phyloP scores from a whole-genome alignment of 1,140 invertebrate genomes.

The Drosophila dunni region DNA sequence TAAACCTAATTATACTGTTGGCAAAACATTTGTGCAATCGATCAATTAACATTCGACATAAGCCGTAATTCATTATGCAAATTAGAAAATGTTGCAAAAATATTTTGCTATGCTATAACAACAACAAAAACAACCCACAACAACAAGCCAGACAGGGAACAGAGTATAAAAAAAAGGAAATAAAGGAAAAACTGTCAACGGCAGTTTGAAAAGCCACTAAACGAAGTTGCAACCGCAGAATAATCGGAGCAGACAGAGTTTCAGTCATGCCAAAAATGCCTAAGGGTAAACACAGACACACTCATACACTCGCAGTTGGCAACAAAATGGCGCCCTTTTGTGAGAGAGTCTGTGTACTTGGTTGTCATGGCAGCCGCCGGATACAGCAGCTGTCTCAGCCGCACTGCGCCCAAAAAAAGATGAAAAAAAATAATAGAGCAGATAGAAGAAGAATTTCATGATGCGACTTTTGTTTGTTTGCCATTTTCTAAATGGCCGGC shows the following conservation, averaged over 20 bases:
- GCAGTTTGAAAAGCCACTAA: constrained; percentile 40
- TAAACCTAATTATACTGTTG: constrained; percentile 14
- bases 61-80: constrained; percentile 9
- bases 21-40: constrained; percentile 12
- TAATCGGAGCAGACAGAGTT: constrained; percentile 41
- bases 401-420: constrained; percentile 8
- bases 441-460: constrained; percentile 2
- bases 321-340: constrained; percentile 53
- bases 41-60: constrained; percentile 21
- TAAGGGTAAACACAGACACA: constrained; percentile 27
- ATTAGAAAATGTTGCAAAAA: constrained; percentile 8
- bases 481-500: constrained; percentile 40
- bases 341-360: constrained; percentile 4
- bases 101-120: neutral
- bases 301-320: constrained; percentile 20
- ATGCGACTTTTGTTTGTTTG: constrained; percentile 31
- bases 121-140: constrained; percentile 8
- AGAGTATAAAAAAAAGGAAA: neutral
- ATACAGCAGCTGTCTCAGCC: constrained; percentile 35
- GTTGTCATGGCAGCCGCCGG: constrained; percentile 53
- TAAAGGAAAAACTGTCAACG: constrained; percentile 26
- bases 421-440: neutral
- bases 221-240: constrained; percentile 39
- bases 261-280: constrained; percentile 30
- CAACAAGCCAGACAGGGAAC: constrained; percentile 2